Base-by-base conservation (phyloP, 2,113 vertebrate species). In the Nothobranchius furzeri region DNA sequence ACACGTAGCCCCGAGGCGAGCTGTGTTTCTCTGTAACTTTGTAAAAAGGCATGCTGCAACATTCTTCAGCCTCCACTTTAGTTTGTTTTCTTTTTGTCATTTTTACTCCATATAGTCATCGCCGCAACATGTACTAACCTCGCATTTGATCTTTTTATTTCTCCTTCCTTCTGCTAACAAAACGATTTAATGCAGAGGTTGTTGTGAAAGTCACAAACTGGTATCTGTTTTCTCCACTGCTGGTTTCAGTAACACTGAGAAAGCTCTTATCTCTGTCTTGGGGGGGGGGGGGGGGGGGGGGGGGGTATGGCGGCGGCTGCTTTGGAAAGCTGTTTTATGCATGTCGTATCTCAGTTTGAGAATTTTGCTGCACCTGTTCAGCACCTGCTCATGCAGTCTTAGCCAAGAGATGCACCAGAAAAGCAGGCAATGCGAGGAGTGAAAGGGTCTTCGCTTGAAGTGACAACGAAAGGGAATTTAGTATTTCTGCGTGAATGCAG, bases 1-100 rank as follows among this genome's bases (percentile, higher is more conserved):
- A 67, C 65, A 78, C 84, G 77, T 74, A 83, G 52, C 74, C 87
- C 43, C 0, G 9, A 60, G 81, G 78, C 82, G 57, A 40, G 20
- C 14, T 55, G 12, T 72, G 40, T 64, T 64, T 72, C 73, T 78
- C 43, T 66, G 58, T 30, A 64, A 64, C 62, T 65, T 73, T 70
- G 6, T 13, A 64, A 68, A 76, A 60, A 49, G 51, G 37, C 6
- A 55, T 76, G 53, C 71, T 78, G 70, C 30, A 68, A 60, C 55
- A 59, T n/a, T 75, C 65, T 54, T 47, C 55, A 63, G 50, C 53
- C 37, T 17, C 30, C 9, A 48, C 42, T 79, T 76, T 47, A 25
- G 10, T 75, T 72, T 30, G 35, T 59, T 69, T 61, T 46, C 30
- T 36, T 5, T 25, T 80, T 49, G 52, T 53, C 20, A 11, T 30